Conservation (phyloP, 2,113 vertebrate species). For the Ameiurus melas region DNA sequence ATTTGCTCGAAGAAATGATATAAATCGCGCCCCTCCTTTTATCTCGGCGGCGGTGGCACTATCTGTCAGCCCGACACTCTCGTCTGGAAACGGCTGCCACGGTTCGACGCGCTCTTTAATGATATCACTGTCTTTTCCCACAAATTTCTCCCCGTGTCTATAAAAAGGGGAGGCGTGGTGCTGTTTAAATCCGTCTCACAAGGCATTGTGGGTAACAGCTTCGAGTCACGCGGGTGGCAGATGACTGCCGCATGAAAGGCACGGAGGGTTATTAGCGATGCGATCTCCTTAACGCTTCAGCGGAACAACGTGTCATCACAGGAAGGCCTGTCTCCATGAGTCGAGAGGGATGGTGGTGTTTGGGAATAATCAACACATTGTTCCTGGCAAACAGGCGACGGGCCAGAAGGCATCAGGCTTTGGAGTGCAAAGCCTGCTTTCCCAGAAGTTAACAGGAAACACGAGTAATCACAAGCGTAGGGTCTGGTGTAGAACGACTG, state of each 20-base stretch:
- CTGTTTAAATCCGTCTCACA: constrained; percentile 9
- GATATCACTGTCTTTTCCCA: not conserved
- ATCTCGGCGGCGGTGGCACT: not conserved
- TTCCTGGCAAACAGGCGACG: constrained; percentile 38
- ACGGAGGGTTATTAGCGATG: constrained; percentile 46
- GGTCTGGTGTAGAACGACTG: constrained; percentile 12
- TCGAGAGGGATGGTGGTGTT: not conserved
- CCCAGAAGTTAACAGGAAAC: constrained; percentile 44
- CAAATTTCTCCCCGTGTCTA: not conserved
- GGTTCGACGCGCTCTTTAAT: not conserved
- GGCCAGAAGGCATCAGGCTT: constrained; percentile 29
- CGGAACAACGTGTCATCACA: constrained; percentile 12
- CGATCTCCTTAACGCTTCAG: constrained; percentile 36
- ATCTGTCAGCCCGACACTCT: not conserved
- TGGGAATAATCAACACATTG: constrained; percentile 56
- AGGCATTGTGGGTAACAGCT: constrained; percentile 33
- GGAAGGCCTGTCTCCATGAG: constrained; percentile 1
- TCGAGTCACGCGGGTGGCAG: constrained; percentile 33
- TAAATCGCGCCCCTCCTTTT: not conserved
- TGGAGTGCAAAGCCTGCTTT: constrained; percentile 33
- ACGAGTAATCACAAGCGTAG: constrained; percentile 40
- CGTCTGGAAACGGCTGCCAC: constrained; percentile 6
- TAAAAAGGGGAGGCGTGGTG: constrained; percentile 17
- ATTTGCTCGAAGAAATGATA: constrained; percentile 1
- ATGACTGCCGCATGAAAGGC: constrained; percentile 44